phyloP scores from a whole-genome alignment of 2,797 vertebrate species.

The Myoxocephalus aenaeus region DNA sequence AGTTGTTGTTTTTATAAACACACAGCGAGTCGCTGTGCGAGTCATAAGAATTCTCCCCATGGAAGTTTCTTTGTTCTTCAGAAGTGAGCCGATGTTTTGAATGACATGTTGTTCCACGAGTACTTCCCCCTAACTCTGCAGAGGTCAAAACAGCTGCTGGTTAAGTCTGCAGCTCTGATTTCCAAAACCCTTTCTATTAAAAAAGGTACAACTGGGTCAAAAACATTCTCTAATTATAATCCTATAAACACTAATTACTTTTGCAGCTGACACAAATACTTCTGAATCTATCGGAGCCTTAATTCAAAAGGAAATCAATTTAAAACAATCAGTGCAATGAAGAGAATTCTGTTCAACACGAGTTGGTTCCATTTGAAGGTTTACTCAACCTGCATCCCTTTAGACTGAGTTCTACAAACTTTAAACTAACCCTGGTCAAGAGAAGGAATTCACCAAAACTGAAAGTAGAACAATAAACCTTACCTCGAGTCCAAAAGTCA shows the following conservation, averaged over 20 bases:
- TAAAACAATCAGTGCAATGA: background rate
- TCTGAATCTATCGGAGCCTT: background rate
- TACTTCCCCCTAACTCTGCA: background rate
- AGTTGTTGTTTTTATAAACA: too few species aligned
- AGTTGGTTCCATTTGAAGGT: background rate
- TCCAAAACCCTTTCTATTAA: constrained; percentile 9
- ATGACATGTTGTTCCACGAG: background rate
- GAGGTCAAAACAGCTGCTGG: constrained; percentile 6
- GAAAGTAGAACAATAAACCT: constrained; percentile 23
- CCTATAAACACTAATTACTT: constrained; percentile 24
- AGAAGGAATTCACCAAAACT: background rate
- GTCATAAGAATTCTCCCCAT: background rate
- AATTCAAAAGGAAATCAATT: background rate
- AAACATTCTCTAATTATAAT: constrained; percentile 43
- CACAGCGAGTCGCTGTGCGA: background rate
- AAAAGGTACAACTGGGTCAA: constrained; percentile 30
- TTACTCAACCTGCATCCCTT: background rate
- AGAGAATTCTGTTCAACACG: background rate
- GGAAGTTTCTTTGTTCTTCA: background rate
- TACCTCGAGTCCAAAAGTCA: constrained; percentile 59
- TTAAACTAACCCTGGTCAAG: background rate
- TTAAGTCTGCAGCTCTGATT: background rate
- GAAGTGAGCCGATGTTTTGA: background rate
- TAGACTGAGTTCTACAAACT: background rate
- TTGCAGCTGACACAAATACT: constrained; percentile 10